Evolutionary conservation across 2,797 vertebrate species (phyloP), one percentile per base, ranked within the genome.

Genomic region (Coendou prehensilis): DNA sequence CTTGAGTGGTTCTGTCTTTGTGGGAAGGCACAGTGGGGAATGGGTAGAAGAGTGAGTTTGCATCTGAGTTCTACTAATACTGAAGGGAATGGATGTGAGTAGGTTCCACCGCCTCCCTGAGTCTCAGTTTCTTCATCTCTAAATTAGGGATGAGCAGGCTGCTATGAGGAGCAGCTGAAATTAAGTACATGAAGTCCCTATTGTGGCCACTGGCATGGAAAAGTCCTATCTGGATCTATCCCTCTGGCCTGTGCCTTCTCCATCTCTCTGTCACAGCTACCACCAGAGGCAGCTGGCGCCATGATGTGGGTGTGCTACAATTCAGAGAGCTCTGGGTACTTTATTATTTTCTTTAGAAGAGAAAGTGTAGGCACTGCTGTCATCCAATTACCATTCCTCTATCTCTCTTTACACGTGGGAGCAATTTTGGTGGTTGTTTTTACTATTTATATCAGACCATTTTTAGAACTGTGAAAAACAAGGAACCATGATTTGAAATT

Each of bases 381-480:
- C 13, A 54, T 76, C 26, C 23, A 59, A 22, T 50, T 94, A 18
- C 45, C 47, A 64, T 47, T 28, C 23, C 64, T 84, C 56, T 41
- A 3, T 56, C 11, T 94, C 52, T 89, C 45, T 69, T 86, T 91
- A 71, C 23, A 76, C 13, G 10, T 45, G 67, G 14, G 20, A 73
- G 28, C 61, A 45, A 13, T 87, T 63, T 92, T 54, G 54, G 5
- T 84, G 69, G 17, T 71, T 87, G 11, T 45, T 80, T 54, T 82
- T 47, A 15, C 41, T n/a, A n/a, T 50, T 78, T 63, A 76, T 82
- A 45, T 33, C 26, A 4, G 75, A 57, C 13, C 56, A 50, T 45
- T 93, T 80, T 87, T 92, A 57, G 85, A 78, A 82, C 88, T 15
- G 59, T 22, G 26, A 80, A 94, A 52, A 61, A 28, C 20, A 69